Base-by-base conservation (phyloP, 2,113 vertebrate genomes). In the Cyanistes caeruleus region DNA sequence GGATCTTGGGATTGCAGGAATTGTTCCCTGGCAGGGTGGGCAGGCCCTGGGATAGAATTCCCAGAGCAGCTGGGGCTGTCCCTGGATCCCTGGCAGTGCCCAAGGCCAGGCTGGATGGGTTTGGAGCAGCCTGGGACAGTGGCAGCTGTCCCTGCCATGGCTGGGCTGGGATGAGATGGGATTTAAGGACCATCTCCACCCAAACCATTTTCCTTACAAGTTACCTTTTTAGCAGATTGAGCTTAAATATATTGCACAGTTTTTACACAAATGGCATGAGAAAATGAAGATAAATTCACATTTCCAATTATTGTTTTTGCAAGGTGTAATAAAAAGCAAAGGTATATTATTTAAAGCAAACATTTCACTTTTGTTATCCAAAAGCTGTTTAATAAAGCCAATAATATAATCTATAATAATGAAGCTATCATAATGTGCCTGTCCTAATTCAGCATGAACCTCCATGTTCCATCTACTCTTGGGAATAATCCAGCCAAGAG, bases 1-100 rank as follows among this genome's bases (percentile, higher is more conserved):
- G 58, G 49, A 88, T 0, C 1, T 13, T 56, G 43, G 85, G 65
- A 39, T 39, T 39, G 39, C 2, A 63, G 41, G 30, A 63, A 72
- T 63, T 87, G 7, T 3, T 67, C 3, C 3, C 39, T 72, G 52
- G 1, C 1, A 65, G 35, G 70, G 30, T n/a, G 41, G 11, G 16
- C 1, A 44, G 31, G 33, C 0, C 1, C 53, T 87, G 84, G 53
- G 0, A 27, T 0, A 1, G 63, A 0, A 0, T 77, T 0, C 14
- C 46, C 64, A 87, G 63, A 48, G 4, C 1, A 11, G 74, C 48
- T 79, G 85, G 2, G 58, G 75, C 49, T 80, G 85, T 35, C 31
- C 67, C 85, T 60, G 73, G 37, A 73, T 64, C 51, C 59, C 65
- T 63, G 84, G 65, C 4, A 87, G 56, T 70, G 74, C 5, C 74